These are phyloP conservation scores for Syndactyla subalaris DNA, from an alignment of 2,797 vertebrate species.

Conservation along the genomic window DNA sequence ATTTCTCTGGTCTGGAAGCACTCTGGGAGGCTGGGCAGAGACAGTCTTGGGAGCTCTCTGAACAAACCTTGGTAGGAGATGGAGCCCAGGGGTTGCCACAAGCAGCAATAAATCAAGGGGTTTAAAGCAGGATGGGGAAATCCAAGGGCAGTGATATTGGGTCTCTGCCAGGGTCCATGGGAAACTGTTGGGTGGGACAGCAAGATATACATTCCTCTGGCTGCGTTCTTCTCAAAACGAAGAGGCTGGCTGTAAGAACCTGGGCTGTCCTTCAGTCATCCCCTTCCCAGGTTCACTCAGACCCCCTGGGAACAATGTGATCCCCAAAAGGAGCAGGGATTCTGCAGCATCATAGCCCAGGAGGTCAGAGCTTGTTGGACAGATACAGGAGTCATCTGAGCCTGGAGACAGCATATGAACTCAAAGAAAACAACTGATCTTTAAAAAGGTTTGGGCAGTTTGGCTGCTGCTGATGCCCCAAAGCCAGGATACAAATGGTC, in stretches of 20 bases:
- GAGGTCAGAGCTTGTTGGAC: neutral
- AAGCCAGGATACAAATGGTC: neutral
- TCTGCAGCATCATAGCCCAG: neutral
- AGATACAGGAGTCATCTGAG: neutral
- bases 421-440: neutral
- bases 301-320: accelerated
- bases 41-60: neutral
- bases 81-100: neutral
- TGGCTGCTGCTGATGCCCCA: neutral
- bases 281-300: neutral
- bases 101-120: neutral
- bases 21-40: neutral
- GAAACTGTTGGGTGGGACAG: neutral
- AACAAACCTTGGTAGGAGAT: neutral
- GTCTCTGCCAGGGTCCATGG: neutral
- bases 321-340: neutral
- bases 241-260: neutral
- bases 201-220: neutral
- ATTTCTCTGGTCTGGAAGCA: neutral
- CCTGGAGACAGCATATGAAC: neutral
- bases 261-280: neutral
- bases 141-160: neutral
- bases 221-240: neutral
- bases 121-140: constrained; percentile 15
- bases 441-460: neutral